Conservation (phyloP, 2,797 vertebrate genomes). For the Microctenopoma lineatum region DNA sequence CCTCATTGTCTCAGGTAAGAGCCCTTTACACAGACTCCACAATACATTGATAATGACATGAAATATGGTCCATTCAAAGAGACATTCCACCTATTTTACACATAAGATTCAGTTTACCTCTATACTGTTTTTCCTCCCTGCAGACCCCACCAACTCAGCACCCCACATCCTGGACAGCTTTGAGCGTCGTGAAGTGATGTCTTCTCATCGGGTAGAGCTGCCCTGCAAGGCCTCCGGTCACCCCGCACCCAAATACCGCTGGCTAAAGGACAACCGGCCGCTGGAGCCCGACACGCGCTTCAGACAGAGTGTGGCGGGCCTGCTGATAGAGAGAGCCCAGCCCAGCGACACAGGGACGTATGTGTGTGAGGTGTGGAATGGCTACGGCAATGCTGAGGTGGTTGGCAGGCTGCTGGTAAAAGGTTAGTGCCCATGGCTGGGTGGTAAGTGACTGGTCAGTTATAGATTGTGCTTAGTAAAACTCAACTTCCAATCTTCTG, state of each 20-base stretch:
- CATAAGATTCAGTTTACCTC: not conserved
- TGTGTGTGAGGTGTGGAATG: constrained; percentile 97
- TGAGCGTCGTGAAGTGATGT: constrained; percentile 94
- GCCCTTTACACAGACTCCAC: not conserved
- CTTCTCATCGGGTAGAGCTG: constrained; percentile 93
- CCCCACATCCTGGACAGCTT: constrained; percentile 98
- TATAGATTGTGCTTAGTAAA: not conserved
- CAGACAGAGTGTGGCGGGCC: constrained; percentile 92
- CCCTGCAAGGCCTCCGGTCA: constrained; percentile 98
- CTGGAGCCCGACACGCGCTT: constrained; percentile 95
- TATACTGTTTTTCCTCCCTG: not conserved
- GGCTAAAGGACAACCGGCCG: constrained; percentile 96
- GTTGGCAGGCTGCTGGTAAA: constrained; percentile 91
- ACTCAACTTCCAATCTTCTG: not conserved
- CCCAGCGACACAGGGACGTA: constrained; percentile 92
- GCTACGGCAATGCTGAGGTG: constrained; percentile 94
- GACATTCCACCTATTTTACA: not conserved
- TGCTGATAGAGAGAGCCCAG: constrained; percentile 92
- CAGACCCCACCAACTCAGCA: constrained; percentile 95
- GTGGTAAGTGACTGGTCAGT: not conserved
- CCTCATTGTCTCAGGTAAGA: constrained; percentile 95
- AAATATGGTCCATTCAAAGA: constrained; percentile 15
- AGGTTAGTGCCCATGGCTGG: constrained; percentile 86
- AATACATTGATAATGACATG: not conserved
- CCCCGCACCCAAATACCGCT: constrained; percentile 94